Conservation (phyloP, 1,140 invertebrate species). For the Hyposmocoma kahamanoa region DNA sequence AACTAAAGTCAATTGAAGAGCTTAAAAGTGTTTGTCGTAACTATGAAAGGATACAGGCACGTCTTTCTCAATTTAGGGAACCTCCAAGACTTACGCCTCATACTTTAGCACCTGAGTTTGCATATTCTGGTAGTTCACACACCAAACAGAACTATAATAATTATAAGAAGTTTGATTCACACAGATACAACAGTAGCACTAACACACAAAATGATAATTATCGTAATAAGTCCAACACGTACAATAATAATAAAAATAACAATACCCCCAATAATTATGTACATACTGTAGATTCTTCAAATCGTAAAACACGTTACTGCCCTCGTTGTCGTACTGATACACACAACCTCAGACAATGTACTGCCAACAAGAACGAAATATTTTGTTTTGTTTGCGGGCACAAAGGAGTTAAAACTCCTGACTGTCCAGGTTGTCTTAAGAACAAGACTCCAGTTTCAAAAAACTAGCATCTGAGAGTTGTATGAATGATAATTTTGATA, state of each 20-base stretch:
- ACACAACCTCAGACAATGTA: slow-evolving; percentile 16
- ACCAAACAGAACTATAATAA: slow-evolving; percentile 12
- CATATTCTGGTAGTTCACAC: slow-evolving; percentile 10
- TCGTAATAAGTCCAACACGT: neutral
- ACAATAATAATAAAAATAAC: slow-evolving; percentile 12
- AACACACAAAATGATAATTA: too few species aligned
- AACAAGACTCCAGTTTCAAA: slow-evolving; percentile 9
- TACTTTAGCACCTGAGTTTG: slow-evolving; percentile 28
- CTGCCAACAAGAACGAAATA: neutral
- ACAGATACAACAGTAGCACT: too few species aligned
- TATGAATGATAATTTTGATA: neutral
- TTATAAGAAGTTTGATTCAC: too few species aligned
- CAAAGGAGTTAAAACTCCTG: slow-evolving; percentile 11
- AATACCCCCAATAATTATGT: too few species aligned
- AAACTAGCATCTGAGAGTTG: slow-evolving; percentile 14
- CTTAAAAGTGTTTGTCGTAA: slow-evolving; percentile 16
- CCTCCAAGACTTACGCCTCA: slow-evolving; percentile 14
- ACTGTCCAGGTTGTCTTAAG: slow-evolving; percentile 20
- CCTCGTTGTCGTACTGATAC: slow-evolving; percentile 16
- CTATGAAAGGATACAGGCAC: slow-evolving; percentile 20
- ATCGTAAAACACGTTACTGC: slow-evolving; percentile 10
- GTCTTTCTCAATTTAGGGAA: slow-evolving; percentile 16
- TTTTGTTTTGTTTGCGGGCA: slow-evolving; percentile 20
- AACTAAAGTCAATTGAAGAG: slow-evolving; percentile 13
- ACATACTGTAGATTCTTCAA: too few species aligned